phyloP scores from a whole-genome alignment of 1,140 invertebrate species.

The Drosophila ironensis region DNA sequence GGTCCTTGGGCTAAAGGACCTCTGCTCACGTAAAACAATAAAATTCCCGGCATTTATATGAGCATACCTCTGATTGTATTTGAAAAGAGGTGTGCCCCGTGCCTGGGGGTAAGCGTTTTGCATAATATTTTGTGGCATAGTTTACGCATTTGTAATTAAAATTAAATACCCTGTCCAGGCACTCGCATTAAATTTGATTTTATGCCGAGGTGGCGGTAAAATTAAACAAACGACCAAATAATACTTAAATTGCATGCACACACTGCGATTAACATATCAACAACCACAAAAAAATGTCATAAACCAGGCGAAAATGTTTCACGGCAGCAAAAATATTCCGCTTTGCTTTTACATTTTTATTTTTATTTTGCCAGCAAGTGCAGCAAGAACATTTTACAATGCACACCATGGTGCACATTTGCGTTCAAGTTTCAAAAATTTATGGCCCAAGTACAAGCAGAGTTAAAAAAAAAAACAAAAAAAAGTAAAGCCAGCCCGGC shows the following conservation, averaged over 20 bases:
- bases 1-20: slow-evolving; percentile 1
- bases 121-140: slow-evolving; percentile 50
- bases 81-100: slow-evolving; percentile 6
- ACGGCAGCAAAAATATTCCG: slow-evolving; percentile 64
- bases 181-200: slow-evolving; percentile 32
- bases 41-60: slow-evolving; percentile 71
- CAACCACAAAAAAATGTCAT: slow-evolving; percentile 40
- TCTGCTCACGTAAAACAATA: slow-evolving; percentile 60
- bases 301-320: slow-evolving; percentile 52
- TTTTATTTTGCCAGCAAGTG: background rate
- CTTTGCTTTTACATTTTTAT: slow-evolving; percentile 40
- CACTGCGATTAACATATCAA: slow-evolving; percentile 73
- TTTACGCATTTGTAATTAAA: slow-evolving; percentile 54
- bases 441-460: slow-evolving; percentile 66
- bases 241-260: slow-evolving; percentile 69
- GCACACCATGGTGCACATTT: slow-evolving; percentile 39
- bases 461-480: slow-evolving; percentile 41
- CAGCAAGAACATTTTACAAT: slow-evolving; percentile 24
- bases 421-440: slow-evolving; percentile 69
- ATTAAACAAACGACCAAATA: slow-evolving; percentile 59
- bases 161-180: slow-evolving; percentile 20
- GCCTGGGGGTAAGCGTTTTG: slow-evolving; percentile 20
- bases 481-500: slow-evolving; percentile 33
- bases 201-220: slow-evolving; percentile 30
- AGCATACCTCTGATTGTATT: slow-evolving; percentile 67